A percentile compares a stretch with the other conserved stretches of the same genome.
phyloP scores from a whole-genome alignment of 2,113 vertebrate species.

The Sciurus niger region DNA sequence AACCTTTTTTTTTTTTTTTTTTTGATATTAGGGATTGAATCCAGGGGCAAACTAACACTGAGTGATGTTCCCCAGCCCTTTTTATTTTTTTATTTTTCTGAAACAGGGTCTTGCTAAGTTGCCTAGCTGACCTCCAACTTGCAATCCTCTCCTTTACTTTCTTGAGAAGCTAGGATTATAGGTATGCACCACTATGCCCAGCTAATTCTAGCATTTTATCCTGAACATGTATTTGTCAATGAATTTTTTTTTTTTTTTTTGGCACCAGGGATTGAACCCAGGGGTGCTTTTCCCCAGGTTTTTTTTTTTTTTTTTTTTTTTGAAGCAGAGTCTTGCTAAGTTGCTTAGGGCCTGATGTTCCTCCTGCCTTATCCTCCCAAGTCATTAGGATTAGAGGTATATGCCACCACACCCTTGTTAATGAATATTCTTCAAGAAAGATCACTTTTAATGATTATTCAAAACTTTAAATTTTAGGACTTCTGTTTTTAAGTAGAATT shows the following conservation, averaged over 20 bases:
- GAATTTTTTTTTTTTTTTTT: background rate
- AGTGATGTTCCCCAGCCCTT: background rate
- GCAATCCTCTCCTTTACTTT: background rate
- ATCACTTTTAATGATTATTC: constrained; percentile 30
- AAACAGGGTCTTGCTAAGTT: background rate
- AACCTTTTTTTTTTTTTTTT: background rate
- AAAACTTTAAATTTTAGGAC: constrained; percentile 18
- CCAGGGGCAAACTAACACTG: background rate
- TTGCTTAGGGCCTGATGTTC: no score
- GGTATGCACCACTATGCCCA: background rate
- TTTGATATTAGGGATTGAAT: background rate
- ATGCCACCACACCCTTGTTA: background rate
- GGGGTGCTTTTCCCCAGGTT: no score
- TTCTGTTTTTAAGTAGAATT: background rate
- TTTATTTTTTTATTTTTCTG: background rate
- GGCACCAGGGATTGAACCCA: no score
- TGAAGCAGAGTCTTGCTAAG: no score
- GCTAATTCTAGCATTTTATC: background rate
- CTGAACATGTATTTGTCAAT: constrained; percentile 37
- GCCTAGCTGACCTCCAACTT: background rate
- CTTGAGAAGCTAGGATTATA: background rate
- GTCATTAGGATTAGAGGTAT: no score
- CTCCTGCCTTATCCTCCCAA: no score
- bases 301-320: no score
- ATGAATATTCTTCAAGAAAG: constrained; percentile 19